Conservation (phyloP, 2,797 vertebrate genomes). For the Chelmon rostratus region DNA sequence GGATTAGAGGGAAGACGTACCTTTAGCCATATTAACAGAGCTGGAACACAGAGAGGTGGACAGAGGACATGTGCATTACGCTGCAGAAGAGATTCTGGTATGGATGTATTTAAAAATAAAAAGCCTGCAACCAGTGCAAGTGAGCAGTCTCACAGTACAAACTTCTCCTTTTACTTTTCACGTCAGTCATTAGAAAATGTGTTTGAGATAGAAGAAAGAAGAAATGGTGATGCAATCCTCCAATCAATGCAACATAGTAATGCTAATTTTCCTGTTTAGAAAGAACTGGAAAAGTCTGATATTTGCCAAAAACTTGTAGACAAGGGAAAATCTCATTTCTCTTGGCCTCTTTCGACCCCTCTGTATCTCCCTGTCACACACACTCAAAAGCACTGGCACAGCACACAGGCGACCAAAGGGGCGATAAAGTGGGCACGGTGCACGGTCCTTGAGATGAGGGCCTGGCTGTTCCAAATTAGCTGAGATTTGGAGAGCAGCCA, state of each 20-base stretch:
- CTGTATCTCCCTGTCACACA: slow-evolving; percentile 33
- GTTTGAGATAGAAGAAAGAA: slow-evolving; percentile 25
- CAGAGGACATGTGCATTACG: neutral
- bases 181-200: slow-evolving; percentile 10
- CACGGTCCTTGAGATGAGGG: slow-evolving; percentile 64
- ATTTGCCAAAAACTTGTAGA: slow-evolving; percentile 22
- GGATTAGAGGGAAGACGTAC: neutral
- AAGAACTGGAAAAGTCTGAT: slow-evolving; percentile 27
- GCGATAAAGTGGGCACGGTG: slow-evolving; percentile 67
- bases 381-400: slow-evolving; percentile 14
- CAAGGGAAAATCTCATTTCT: slow-evolving; percentile 50
- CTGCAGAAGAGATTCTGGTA: neutral
- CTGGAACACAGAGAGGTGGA: neutral
- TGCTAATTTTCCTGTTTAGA: slow-evolving; percentile 29
- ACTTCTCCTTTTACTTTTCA: neutral
- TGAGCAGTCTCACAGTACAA: neutral
- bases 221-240: slow-evolving; percentile 23
- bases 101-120: neutral
- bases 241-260: slow-evolving; percentile 7
- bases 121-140: neutral
- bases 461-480: slow-evolving; percentile 72
- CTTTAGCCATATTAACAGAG: neutral
- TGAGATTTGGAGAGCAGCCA: slow-evolving; percentile 66
- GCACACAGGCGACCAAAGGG: slow-evolving; percentile 47
- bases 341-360: slow-evolving; percentile 36